Percentiles rank a stretch among this genome's conserved stretches.
These are phyloP conservation scores for Thera britannica DNA, from an alignment of 2,888 invertebrate species.

Conservation along the genomic window DNA sequence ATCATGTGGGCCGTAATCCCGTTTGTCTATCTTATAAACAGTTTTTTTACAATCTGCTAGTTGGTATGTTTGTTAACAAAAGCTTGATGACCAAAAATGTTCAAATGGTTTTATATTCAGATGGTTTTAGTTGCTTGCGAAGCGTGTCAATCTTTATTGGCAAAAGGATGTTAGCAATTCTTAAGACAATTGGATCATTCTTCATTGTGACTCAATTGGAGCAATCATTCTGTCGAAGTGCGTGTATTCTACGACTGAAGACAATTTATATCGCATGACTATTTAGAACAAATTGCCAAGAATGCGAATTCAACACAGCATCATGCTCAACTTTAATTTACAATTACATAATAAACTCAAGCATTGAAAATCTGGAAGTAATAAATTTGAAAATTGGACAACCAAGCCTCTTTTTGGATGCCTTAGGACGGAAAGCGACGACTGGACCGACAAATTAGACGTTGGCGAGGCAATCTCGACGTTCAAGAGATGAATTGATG, in stretches of 20 bases:
- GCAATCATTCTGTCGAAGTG: conserved; percentile 45
- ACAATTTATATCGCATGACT: conserved; percentile 9
- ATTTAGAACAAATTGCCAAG: conserved; percentile 9
- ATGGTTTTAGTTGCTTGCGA: conserved; percentile 8
- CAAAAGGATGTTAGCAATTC: conserved; percentile 67
- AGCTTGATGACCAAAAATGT: not conserved
- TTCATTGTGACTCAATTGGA: conserved; percentile 49
- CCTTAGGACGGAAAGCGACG: too few species aligned
- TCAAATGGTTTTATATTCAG: not conserved
- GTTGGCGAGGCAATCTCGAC: too few species aligned
- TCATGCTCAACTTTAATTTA: too few species aligned
- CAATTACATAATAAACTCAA: too few species aligned
- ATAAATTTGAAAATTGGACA: too few species aligned
- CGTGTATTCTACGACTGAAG: conserved; percentile 23
- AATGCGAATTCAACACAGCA: conserved; percentile 3
- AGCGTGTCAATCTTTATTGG: conserved; percentile 63
- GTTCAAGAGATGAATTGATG: too few species aligned
- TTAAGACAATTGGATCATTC: conserved; percentile 64
- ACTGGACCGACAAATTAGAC: too few species aligned
- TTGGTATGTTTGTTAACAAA: not conserved
- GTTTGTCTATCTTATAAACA: too few species aligned
- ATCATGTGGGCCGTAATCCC: too few species aligned
- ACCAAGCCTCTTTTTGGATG: too few species aligned
- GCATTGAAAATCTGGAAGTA: too few species aligned
- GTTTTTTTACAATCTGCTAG: too few species aligned